Base-by-base conservation (phyloP, 2,888 invertebrate genomes). In the Spodoptera littoralis region DNA sequence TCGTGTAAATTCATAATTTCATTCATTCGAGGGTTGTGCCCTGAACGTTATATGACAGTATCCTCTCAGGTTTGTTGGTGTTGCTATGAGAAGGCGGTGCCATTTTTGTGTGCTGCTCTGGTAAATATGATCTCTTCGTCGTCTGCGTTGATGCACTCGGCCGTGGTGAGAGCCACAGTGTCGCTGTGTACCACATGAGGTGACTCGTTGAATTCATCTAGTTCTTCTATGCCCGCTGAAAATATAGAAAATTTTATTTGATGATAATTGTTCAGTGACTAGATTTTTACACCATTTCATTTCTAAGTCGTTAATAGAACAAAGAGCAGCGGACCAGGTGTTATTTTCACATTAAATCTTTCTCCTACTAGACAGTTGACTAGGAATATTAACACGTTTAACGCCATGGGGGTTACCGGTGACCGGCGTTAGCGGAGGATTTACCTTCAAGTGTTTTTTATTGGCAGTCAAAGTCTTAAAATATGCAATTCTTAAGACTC, bases 121-220 rank as follows among this genome's bases (percentile, higher is more conserved):
- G 93, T 91, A 81, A 94, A 95, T 72, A 95, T 91, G 4, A 95
- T 86, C 0, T 95, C 95, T 63, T 95, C 95, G n/a, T 95, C 95
- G 59, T 95, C 95, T 0, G 88, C 92, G 78, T 92, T 92, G 59
- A 90, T 80, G 70, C 86, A 84, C 44, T 92, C 92, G 0, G 90
- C 90, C 0, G 90, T 76, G 1, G 93, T 91, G 4, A 94, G 86
- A 2, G 94, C 93, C 3, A 91, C 90, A 0, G 90, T 92, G 74
- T 94, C 94, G 79, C 94, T 90, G 84, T 95, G 95, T 0, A 98
- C 93, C n/a, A 98, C 97, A 87, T 98, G 98, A 0, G 98, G 98
- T 2, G 98, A 98, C 89, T 98, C 98, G 89, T 98, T 98, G 90
- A 98, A 98, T 89, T 98, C 98, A 83, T 98, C 98, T 60, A 98